phyloP scores from a whole-genome alignment of 2,113 vertebrate species.

The Nothocercus julius region DNA sequence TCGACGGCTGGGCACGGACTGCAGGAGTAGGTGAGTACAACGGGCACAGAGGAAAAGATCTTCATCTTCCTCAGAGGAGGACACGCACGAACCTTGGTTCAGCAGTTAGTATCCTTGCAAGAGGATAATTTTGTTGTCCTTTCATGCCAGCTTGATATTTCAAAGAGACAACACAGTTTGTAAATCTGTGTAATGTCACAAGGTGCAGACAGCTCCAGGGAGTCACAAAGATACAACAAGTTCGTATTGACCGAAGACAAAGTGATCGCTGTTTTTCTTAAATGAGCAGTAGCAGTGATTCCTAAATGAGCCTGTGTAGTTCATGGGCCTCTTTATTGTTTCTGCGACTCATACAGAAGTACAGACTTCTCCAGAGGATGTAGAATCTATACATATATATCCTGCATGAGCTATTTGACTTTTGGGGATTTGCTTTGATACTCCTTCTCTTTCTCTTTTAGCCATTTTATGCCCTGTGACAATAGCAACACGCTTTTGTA shows the following conservation, averaged over 20 bases:
- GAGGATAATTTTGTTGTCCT: neutral
- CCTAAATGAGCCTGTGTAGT: neutral
- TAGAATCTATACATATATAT: fast-evolving
- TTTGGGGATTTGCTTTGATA: neutral
- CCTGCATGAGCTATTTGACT: neutral
- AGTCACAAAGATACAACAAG: neutral
- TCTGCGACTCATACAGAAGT: neutral
- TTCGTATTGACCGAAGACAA: neutral
- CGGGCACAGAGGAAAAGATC: neutral
- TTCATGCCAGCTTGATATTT: fast-evolving
- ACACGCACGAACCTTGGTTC: fast-evolving
- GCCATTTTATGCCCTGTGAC: slow-evolving; percentile 1
- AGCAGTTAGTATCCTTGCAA: neutral
- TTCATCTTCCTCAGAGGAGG: neutral
- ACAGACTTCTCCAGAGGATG: neutral
- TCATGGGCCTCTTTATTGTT: neutral
- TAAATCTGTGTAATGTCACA: neutral
- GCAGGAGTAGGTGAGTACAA: fast-evolving
- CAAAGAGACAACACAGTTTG: neutral
- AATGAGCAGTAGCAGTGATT: neutral
- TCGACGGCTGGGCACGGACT: neutral
- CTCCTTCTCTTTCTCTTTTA: neutral
- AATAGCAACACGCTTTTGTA: slow-evolving; percentile 18
- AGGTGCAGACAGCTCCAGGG: neutral
- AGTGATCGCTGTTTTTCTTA: neutral